Conservation (phyloP, 2,113 vertebrate species). For the rat (Rattus norvegicus) region DNA sequence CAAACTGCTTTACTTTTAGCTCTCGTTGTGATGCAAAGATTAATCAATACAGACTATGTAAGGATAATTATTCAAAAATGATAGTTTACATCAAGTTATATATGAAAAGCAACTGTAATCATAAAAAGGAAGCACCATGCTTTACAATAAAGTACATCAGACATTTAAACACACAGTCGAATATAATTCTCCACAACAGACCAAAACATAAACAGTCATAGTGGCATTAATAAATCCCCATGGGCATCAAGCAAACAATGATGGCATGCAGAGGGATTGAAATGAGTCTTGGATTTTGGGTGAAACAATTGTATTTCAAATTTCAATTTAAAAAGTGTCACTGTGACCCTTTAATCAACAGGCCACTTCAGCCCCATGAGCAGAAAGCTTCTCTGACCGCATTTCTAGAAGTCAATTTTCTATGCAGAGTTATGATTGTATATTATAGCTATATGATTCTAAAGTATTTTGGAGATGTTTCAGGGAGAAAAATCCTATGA, state of each 20-base stretch:
- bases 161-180: background rate
- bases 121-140: background rate
- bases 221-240: background rate
- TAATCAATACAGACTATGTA: background rate
- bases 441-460: slow-evolving; percentile 16
- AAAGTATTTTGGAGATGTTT: slow-evolving; percentile 27
- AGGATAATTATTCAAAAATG: background rate
- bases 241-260: background rate
- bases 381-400: background rate
- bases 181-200: background rate
- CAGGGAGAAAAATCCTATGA: background rate
- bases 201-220: background rate
- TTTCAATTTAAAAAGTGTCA: background rate
- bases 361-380: background rate
- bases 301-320: slow-evolving; percentile 1
- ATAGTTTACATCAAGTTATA: background rate
- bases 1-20: background rate
- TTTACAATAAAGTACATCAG: background rate
- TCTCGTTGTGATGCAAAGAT: background rate
- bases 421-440: background rate
- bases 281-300: background rate
- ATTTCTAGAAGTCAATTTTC: background rate
- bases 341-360: background rate
- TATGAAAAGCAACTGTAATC: background rate
- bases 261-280: background rate